Conservation (phyloP, 2,797 vertebrate genomes). For the Selene dorsalis region DNA sequence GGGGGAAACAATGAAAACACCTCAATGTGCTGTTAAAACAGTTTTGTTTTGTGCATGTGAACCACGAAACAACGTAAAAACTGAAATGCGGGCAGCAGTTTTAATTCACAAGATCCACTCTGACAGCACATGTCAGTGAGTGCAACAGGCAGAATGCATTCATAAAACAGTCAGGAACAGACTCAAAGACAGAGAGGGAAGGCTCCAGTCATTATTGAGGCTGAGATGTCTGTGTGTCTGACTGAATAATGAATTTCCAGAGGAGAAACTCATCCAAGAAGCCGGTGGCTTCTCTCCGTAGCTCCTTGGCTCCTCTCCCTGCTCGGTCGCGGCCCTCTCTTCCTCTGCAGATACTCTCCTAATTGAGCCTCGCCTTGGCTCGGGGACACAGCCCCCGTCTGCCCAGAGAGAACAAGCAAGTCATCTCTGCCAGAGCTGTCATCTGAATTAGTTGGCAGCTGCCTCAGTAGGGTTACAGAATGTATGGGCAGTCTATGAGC, state of each 20-base stretch:
- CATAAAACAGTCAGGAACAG: background rate
- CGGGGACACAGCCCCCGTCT: constrained; percentile 40
- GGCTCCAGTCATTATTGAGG: constrained; percentile 30
- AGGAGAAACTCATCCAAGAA: constrained; percentile 25
- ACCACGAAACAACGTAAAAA: background rate
- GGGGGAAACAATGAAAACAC: background rate
- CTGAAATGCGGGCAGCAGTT: constrained; percentile 8
- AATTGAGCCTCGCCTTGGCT: constrained; percentile 67
- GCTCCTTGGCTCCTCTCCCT: constrained; percentile 16
- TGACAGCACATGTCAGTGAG: constrained; percentile 27
- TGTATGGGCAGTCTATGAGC: constrained; percentile 36
- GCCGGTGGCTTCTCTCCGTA: constrained; percentile 31
- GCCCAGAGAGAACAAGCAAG: constrained; percentile 34
- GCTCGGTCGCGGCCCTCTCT: constrained; percentile 22
- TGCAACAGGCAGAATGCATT: constrained; percentile 35
- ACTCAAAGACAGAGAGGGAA: constrained; percentile 4
- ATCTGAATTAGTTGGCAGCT: constrained; percentile 50
- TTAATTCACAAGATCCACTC: constrained; percentile 28
- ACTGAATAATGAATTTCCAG: constrained; percentile 63
- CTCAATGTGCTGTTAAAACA: background rate
- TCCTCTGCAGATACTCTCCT: constrained; percentile 45
- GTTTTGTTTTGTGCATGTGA: no score
- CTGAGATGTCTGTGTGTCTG: constrained; percentile 50
- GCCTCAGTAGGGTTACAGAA: constrained; percentile 10
- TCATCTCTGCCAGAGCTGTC: constrained; percentile 52